Percentiles rank a stretch among this genome's conserved stretches.
phyloP scores from a whole-genome alignment of 2,797 vertebrate genomes.

The Melanotaenia parkinsoni region DNA sequence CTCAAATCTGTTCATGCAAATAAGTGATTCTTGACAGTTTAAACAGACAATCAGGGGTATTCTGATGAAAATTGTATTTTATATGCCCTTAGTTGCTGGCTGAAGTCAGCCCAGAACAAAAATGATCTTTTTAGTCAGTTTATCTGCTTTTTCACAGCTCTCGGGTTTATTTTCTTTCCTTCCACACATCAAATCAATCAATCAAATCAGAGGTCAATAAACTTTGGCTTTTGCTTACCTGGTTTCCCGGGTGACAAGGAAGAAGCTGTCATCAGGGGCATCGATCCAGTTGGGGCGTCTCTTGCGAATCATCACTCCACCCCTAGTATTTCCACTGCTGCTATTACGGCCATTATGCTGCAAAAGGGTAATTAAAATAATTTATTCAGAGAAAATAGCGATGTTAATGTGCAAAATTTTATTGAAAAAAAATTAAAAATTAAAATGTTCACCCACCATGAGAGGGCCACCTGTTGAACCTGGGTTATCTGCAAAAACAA shows the following conservation, averaged over 20 bases:
- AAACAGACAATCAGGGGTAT: background rate
- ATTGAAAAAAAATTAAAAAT: background rate
- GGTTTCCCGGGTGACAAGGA: constrained; percentile 98
- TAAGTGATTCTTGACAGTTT: background rate
- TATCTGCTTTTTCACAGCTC: constrained; percentile 6
- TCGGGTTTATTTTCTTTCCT: constrained; percentile 5
- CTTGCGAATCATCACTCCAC: constrained; percentile 84
- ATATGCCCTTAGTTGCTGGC: background rate
- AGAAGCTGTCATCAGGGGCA: constrained; percentile 97
- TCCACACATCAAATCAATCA: constrained; percentile 21
- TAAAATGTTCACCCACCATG: constrained; percentile 78
- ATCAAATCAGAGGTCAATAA: constrained; percentile 63
- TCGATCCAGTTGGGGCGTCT: constrained; percentile 98
- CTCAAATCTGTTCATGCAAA: background rate
- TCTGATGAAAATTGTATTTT: background rate
- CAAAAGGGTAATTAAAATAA: constrained; percentile 6
- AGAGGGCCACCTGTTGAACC: constrained; percentile 84
- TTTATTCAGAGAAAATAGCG: background rate
- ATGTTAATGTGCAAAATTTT: background rate
- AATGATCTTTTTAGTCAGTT: constrained; percentile 29
- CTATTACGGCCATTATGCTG: constrained; percentile 85
- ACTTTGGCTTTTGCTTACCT: constrained; percentile 86
- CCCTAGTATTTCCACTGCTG: constrained; percentile 69
- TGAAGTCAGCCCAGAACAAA: constrained; percentile 22
- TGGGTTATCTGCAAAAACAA: constrained; percentile 85